phyloP scores from a whole-genome alignment of 92 coral and sea anemone species.

The Pocillopora meandrina region DNA sequence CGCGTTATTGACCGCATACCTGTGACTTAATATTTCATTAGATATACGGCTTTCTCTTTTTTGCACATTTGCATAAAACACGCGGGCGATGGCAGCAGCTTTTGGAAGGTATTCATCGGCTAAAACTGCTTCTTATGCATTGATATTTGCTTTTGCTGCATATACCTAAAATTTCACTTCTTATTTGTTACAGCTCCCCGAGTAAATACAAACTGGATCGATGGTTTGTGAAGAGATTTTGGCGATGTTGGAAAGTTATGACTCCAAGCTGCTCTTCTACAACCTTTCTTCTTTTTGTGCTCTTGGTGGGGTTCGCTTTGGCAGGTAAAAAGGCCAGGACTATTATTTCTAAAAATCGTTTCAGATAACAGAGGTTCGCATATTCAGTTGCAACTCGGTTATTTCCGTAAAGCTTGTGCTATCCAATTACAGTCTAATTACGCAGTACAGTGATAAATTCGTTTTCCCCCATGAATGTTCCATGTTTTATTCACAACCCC shows the following conservation, averaged over 20 bases:
- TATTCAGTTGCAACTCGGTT: too few relatives aligned
- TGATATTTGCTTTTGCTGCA: neutral
- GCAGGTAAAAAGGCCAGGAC: slow-evolving; percentile 43
- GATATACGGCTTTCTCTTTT: too few relatives aligned
- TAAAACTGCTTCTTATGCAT: neutral
- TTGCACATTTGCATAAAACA: neutral
- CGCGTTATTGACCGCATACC: too few relatives aligned
- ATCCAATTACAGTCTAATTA: too few relatives aligned
- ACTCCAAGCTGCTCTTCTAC: slow-evolving; percentile 81
- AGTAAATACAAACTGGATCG: slow-evolving; percentile 72
- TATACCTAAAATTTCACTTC: neutral
- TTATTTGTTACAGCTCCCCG: slow-evolving; percentile 3
- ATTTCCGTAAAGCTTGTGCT: too few relatives aligned
- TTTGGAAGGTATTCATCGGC: neutral
- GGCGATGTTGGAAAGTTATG: slow-evolving; percentile 76
- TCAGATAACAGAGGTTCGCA: too few relatives aligned
- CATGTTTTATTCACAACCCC: too few relatives aligned
- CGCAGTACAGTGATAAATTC: too few relatives aligned
- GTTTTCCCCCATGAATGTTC: too few relatives aligned
- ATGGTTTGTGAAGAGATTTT: slow-evolving; percentile 77
- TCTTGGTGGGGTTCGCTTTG: slow-evolving; percentile 79
- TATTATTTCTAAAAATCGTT: too few relatives aligned
- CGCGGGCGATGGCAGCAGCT: neutral
- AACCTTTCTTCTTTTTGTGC: slow-evolving; percentile 69
- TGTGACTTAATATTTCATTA: too few relatives aligned